Conservation (phyloP, 2,888 invertebrate species). For the Argynnis bischoffii region DNA sequence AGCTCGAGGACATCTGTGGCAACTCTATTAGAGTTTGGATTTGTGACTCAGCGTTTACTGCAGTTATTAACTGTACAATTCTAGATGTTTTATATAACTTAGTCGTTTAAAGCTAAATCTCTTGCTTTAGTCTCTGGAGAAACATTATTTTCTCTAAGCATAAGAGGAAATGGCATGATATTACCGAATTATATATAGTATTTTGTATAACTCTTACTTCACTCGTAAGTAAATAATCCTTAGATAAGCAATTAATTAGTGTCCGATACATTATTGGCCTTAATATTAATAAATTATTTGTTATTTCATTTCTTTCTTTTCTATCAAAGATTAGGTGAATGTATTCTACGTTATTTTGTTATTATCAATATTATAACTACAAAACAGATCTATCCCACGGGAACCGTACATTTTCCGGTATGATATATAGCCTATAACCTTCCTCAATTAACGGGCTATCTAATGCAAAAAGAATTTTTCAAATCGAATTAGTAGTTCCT, state of each 20-base stretch:
- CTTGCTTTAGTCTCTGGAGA: constrained; percentile 15
- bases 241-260: constrained; percentile 11
- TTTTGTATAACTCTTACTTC: background rate
- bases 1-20: constrained; percentile 34
- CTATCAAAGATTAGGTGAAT: too few relatives aligned
- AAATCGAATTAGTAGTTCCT: too few relatives aligned
- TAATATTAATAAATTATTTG: background rate
- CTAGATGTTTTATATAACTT: constrained; percentile 26
- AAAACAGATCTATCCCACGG: too few relatives aligned
- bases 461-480: too few relatives aligned
- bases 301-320: background rate
- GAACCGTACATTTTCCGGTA: too few relatives aligned
- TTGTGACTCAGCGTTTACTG: constrained; percentile 31
- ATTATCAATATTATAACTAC: too few relatives aligned
- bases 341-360: too few relatives aligned
- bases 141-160: constrained; percentile 4
- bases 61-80: constrained; percentile 28
- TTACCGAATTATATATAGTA: background rate
- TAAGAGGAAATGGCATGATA: constrained; percentile 4
- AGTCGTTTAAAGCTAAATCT: constrained; percentile 28
- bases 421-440: too few relatives aligned
- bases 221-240: background rate
- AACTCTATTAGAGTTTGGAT: constrained; percentile 37
- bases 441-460: too few relatives aligned
- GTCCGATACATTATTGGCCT: background rate